Evolutionary conservation across 2,113 vertebrate genomes (phyloP).

Genomic region (Cynopterus brachyotis): DNA sequence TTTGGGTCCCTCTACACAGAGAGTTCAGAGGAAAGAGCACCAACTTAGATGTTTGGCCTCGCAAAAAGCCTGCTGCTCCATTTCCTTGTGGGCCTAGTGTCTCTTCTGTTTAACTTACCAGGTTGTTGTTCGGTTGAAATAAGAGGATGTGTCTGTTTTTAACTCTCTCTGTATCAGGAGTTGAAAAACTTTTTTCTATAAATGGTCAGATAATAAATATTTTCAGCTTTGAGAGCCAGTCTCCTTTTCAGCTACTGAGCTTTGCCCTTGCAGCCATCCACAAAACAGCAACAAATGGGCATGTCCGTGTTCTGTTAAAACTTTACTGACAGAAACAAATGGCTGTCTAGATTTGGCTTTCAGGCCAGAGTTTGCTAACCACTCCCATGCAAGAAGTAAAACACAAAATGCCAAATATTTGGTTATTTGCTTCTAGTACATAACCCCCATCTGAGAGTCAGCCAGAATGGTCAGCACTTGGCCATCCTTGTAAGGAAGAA

Average conservation of each 20-base stretch:
- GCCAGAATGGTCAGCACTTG: background rate
- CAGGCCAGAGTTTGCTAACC: conserved; percentile 23
- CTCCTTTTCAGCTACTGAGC: background rate
- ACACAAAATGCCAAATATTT: background rate
- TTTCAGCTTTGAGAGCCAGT: background rate
- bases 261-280: background rate
- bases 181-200: background rate
- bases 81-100: background rate
- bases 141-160: background rate
- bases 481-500: background rate
- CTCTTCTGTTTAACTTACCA: background rate
- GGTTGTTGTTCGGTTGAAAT: background rate
- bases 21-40: background rate
- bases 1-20: conserved; percentile 16
- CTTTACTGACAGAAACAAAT: conserved; percentile 41
- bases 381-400: conserved; percentile 17
- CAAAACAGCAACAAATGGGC: background rate
- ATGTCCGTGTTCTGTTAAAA: conserved; percentile 14
- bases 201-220: background rate
- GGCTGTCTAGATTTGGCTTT: conserved; percentile 16
- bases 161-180: background rate
- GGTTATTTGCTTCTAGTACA: conserved; percentile 1
- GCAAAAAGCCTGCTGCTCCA: background rate
- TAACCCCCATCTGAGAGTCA: background rate
- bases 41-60: background rate